phyloP scores from a whole-genome alignment of 2,888 invertebrate species.

The Agrotis clavis region DNA sequence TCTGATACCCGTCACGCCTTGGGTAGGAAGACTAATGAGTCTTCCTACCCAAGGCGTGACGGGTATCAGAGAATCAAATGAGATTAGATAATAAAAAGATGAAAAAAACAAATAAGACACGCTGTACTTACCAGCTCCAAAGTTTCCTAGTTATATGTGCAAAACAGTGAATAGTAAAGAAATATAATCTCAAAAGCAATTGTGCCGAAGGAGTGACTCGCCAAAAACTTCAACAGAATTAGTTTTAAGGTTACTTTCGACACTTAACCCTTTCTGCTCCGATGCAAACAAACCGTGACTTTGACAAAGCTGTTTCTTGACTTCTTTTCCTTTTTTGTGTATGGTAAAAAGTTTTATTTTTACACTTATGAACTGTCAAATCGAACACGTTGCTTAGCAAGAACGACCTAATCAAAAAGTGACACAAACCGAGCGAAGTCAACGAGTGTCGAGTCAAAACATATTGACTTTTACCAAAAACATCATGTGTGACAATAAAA shows the following conservation, averaged over 20 bases:
- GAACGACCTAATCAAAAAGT: constrained; percentile 33
- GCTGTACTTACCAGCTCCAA: constrained; percentile 11
- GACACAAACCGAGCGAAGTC: constrained; percentile 3
- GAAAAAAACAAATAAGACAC: background rate
- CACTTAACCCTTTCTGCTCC: constrained; percentile 67
- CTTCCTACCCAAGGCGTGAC: too few relatives aligned
- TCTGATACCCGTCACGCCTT: too few relatives aligned
- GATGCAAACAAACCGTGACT: constrained; percentile 53
- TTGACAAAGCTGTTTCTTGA: constrained; percentile 57
- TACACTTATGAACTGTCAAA: constrained; percentile 18
- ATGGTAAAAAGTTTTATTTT: background rate
- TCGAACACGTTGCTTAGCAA: background rate
- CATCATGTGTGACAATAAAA: background rate
- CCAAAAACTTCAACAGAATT: constrained; percentile 65
- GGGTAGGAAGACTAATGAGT: too few relatives aligned
- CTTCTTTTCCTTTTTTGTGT: background rate
- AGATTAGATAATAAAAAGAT: too few relatives aligned
- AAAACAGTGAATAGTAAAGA: constrained; percentile 61
- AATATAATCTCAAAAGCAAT: constrained; percentile 65
- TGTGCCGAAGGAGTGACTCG: constrained; percentile 72
- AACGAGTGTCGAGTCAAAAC: constrained; percentile 5
- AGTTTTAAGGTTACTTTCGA: constrained; percentile 66
- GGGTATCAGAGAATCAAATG: too few relatives aligned
- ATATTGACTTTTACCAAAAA: constrained; percentile 4
- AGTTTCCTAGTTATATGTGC: constrained; percentile 27